A percentile compares a stretch with the other conserved stretches of the same genome.
phyloP scores from a whole-genome alignment of 2,113 vertebrate genomes.

The Cephalopholis sonnerati region DNA sequence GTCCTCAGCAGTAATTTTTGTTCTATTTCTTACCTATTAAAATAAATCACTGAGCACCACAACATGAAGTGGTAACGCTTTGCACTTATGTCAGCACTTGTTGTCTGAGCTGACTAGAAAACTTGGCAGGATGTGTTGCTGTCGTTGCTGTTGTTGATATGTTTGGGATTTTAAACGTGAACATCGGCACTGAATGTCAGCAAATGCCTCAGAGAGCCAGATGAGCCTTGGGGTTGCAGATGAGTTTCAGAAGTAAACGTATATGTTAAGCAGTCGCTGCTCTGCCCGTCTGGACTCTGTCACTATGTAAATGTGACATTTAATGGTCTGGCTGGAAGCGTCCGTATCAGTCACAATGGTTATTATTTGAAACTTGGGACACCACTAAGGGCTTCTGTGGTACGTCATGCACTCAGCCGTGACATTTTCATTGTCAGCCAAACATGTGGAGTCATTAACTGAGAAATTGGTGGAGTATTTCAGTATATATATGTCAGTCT shows the following conservation, averaged over 20 bases:
- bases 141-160: too few species aligned
- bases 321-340: slow-evolving; percentile 2
- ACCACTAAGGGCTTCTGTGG: neutral
- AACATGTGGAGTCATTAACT: neutral
- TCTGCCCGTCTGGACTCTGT: neutral
- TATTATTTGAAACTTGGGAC: neutral
- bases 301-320: slow-evolving; percentile 58
- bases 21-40: too few species aligned
- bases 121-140: too few species aligned
- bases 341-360: neutral
- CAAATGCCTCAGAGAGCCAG: neutral
- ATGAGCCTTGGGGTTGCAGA: neutral
- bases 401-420: neutral
- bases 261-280: neutral
- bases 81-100: too few species aligned
- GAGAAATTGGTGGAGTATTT: slow-evolving; percentile 29
- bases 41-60: too few species aligned
- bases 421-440: neutral
- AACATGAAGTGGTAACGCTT: too few species aligned
- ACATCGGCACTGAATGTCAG: neutral
- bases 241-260: neutral
- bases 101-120: too few species aligned
- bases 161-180: neutral
- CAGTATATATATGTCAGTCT: slow-evolving; percentile 15
- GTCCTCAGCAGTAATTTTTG: too few species aligned